Percentiles rank a stretch among this genome's conserved stretches.
phyloP scores from a whole-genome alignment of 1,140 invertebrate species.

The Megathymus violae region DNA sequence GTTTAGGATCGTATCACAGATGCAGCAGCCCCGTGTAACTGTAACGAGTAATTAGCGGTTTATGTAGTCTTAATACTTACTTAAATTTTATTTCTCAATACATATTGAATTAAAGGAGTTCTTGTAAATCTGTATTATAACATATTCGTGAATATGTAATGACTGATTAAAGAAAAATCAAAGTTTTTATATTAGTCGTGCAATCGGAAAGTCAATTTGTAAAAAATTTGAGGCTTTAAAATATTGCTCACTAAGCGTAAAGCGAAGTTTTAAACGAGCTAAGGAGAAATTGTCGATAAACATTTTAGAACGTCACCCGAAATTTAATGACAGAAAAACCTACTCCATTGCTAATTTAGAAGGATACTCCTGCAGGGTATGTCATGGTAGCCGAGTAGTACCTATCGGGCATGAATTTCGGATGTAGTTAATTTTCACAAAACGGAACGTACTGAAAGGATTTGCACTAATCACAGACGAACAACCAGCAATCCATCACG shows the following conservation, averaged over 20 bases:
- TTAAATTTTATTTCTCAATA: constrained; percentile 11
- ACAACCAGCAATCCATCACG: constrained; percentile 36
- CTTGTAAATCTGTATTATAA: background rate
- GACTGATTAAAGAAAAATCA: background rate
- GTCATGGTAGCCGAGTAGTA: too few species aligned
- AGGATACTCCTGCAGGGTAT: too few species aligned
- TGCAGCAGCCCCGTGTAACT: background rate
- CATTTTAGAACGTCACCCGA: too few species aligned
- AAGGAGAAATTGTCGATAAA: too few species aligned
- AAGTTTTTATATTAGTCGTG: too few species aligned
- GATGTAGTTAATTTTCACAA: constrained; percentile 29
- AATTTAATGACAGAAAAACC: too few species aligned
- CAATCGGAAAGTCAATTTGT: too few species aligned
- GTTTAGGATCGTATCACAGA: constrained; percentile 10
- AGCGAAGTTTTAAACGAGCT: too few species aligned
- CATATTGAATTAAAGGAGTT: background rate
- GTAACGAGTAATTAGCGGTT: constrained; percentile 12
- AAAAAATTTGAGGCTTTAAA: too few species aligned
- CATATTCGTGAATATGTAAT: background rate
- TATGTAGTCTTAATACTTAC: constrained; percentile 9
- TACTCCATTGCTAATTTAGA: too few species aligned
- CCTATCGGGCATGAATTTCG: background rate
- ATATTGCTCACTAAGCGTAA: too few species aligned
- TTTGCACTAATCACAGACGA: constrained; percentile 33
- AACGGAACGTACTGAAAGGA: constrained; percentile 30